A percentile compares a stretch with the other conserved stretches of the same genome.
Evolutionary conservation across 2,888 invertebrate genomes (phyloP).

Genomic region (Willowsia nigromaculata): DNA sequence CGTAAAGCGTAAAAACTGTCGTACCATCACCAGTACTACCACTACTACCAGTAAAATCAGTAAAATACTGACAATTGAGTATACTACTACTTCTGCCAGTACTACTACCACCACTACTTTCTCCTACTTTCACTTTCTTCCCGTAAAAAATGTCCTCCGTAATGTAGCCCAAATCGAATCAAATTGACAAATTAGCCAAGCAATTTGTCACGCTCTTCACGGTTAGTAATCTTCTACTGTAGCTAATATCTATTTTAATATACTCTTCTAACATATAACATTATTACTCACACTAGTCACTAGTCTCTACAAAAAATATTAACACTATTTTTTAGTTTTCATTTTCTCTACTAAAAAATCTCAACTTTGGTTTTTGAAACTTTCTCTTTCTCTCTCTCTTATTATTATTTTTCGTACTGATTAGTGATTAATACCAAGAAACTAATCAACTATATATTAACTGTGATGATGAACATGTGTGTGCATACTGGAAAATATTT

Average conservation of each 20-base stretch:
- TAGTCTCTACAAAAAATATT: too few relatives aligned
- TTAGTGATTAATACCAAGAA: too few relatives aligned
- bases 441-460: too few relatives aligned
- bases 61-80: neutral
- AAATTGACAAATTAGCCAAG: neutral
- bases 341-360: neutral
- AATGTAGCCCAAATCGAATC: slow-evolving; percentile 23
- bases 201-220: slow-evolving; percentile 22
- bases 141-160: slow-evolving; percentile 22
- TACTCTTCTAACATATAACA: neutral
- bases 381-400: neutral
- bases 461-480: too few relatives aligned
- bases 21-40: neutral
- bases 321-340: neutral
- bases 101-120: neutral
- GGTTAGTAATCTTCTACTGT: slow-evolving; percentile 54
- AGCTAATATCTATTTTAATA: neutral
- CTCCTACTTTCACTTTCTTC: neutral
- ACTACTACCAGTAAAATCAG: slow-evolving; percentile 6
- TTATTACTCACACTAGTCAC: too few relatives aligned
- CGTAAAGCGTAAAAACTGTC: slow-evolving; percentile 30
- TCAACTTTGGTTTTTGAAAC: neutral
- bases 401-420: slow-evolving; percentile 5
- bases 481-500: slow-evolving; percentile 19
- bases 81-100: slow-evolving; percentile 8